A percentile compares a stretch with the other conserved stretches of the same genome.
phyloP scores from a whole-genome alignment of 2,888 invertebrate genomes.

The Latrodectus hesperus region DNA sequence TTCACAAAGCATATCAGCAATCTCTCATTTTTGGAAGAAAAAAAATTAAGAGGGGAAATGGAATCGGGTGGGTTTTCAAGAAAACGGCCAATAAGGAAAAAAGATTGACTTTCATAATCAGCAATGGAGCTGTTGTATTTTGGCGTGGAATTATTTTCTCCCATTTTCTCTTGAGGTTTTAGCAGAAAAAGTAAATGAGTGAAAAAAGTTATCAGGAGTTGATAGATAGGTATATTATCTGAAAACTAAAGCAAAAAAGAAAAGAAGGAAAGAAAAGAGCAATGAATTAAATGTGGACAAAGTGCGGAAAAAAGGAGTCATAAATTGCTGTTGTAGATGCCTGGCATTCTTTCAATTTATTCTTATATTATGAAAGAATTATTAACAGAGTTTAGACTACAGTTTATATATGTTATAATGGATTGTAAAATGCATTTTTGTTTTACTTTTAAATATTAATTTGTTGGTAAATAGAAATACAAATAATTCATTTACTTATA shows the following conservation, averaged over 20 bases:
- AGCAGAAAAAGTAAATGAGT: conserved; percentile 5
- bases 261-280: neutral
- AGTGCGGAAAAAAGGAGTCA: neutral
- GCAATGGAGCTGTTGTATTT: conserved; percentile 48
- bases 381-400: too few relatives aligned
- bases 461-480: too few relatives aligned
- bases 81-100: conserved; percentile 38
- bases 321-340: neutral
- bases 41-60: conserved; percentile 14
- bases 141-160: conserved; percentile 1
- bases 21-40: conserved; percentile 6
- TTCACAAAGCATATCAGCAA: neutral
- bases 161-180: neutral
- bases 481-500: too few relatives aligned
- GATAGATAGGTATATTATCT: conserved; percentile 4
- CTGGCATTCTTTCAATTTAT: neutral
- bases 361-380: too few relatives aligned
- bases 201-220: conserved; percentile 13
- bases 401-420: too few relatives aligned
- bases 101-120: conserved; percentile 58
- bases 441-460: too few relatives aligned
- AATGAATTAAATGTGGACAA: neutral
- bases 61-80: neutral
- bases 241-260: neutral
- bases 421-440: too few relatives aligned